Evolutionary conservation across 1,140 invertebrate genomes (phyloP).

Genomic region (Lepidurus arcticus): DNA sequence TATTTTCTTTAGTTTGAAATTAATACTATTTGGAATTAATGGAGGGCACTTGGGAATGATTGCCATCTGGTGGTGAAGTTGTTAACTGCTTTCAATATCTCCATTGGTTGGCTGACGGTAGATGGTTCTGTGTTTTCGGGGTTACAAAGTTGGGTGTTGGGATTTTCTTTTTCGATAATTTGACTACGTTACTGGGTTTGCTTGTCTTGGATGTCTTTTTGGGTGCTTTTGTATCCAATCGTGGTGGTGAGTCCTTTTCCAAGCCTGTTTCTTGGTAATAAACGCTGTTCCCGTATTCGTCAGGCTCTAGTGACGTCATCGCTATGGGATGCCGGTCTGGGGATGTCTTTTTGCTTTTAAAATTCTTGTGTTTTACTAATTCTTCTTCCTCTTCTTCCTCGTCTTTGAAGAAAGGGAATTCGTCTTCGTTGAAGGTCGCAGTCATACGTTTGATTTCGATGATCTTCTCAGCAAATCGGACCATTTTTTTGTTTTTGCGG

Average conservation of each 20-base stretch:
- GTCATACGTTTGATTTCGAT: background rate
- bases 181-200: background rate
- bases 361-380: background rate
- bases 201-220: background rate
- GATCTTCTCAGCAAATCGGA: background rate
- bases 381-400: background rate
- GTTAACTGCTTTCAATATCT: background rate
- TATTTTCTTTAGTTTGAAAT: background rate
- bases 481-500: background rate
- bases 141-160: background rate
- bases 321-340: background rate
- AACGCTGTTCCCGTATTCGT: background rate
- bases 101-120: background rate
- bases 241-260: background rate
- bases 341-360: background rate
- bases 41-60: no score
- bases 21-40: no score
- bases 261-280: conserved; percentile 5
- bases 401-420: background rate
- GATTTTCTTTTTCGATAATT: background rate
- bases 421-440: background rate
- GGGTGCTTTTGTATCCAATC: background rate
- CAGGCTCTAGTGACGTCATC: background rate
- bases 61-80: no score
- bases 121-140: background rate